Percentiles rank a stretch among this genome's conserved stretches.
These are phyloP conservation scores for Mythimna albipuncta DNA, from an alignment of 2,888 invertebrate species.

Conservation along the genomic window DNA sequence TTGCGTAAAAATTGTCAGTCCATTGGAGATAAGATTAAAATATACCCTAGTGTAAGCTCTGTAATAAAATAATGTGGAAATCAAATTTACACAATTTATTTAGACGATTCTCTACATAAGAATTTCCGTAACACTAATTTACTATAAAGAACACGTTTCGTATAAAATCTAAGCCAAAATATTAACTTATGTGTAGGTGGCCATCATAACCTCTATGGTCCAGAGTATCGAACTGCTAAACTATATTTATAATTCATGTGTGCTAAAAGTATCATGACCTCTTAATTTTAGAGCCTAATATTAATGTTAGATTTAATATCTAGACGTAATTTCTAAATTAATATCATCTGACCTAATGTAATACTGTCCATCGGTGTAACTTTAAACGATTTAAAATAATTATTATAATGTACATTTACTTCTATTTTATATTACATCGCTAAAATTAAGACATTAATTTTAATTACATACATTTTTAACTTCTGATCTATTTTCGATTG, in stretches of 20 bases:
- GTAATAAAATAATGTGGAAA: constrained; percentile 81
- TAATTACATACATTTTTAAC: constrained; percentile 81
- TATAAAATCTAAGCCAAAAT: constrained; percentile 79
- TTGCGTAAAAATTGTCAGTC: constrained; percentile 61
- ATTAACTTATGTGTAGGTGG: constrained; percentile 78
- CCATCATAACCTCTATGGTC: constrained; percentile 75
- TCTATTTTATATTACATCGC: constrained; percentile 85
- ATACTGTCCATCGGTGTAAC: constrained; percentile 73
- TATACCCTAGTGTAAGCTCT: constrained; percentile 59
- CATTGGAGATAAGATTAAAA: constrained; percentile 63
- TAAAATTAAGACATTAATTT: constrained; percentile 82
- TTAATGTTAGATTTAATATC: constrained; percentile 69
- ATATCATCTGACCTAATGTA: constrained; percentile 70
- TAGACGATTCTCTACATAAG: constrained; percentile 81
- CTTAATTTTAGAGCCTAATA: constrained; percentile 84
- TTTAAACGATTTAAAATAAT: constrained; percentile 78
- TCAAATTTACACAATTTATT: constrained; percentile 86
- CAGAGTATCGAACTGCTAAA: constrained; percentile 72
- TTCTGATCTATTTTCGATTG: constrained; percentile 80
- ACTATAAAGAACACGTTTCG: constrained; percentile 66
- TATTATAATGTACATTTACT: constrained; percentile 82
- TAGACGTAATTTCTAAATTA: constrained; percentile 69
- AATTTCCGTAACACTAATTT: constrained; percentile 80
- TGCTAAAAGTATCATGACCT: constrained; percentile 75
- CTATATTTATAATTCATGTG: constrained; percentile 73